Evolutionary conservation across 1,140 invertebrate species (phyloP).

Genomic region (Battus philenor): DNA sequence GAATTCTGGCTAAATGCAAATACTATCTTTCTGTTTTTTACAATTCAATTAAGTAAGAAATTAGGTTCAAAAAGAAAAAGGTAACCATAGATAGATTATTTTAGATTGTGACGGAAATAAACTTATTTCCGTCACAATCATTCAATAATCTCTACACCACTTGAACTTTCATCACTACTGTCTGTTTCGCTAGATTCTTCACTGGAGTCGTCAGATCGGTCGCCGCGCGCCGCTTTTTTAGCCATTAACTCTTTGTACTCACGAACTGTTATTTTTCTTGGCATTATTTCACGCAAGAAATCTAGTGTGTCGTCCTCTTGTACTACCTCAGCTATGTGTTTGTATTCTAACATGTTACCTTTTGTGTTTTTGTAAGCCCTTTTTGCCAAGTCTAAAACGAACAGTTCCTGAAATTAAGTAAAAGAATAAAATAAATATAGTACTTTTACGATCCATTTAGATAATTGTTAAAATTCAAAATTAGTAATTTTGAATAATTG

Average conservation of each 20-base stretch:
- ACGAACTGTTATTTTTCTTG: slow-evolving; percentile 81
- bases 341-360: slow-evolving; percentile 78
- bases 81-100: too few relatives aligned
- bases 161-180: slow-evolving; percentile 36
- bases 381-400: slow-evolving; percentile 80
- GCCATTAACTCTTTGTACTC: slow-evolving; percentile 82
- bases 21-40: too few relatives aligned
- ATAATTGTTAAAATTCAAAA: not conserved
- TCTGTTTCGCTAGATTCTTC: slow-evolving; percentile 57
- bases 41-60: too few relatives aligned
- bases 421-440: too few relatives aligned
- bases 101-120: too few relatives aligned
- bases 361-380: slow-evolving; percentile 75
- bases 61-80: too few relatives aligned
- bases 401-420: slow-evolving; percentile 67
- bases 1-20: too few relatives aligned
- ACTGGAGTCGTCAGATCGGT: slow-evolving; percentile 45
- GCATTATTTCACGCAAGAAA: slow-evolving; percentile 83
- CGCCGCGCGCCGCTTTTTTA: slow-evolving; percentile 69
- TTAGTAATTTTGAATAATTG: too few relatives aligned
- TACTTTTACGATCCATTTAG: not conserved
- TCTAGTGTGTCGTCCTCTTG: slow-evolving; percentile 80
- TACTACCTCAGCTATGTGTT: slow-evolving; percentile 82
- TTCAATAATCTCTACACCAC: not conserved
- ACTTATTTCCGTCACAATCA: too few relatives aligned